A percentile compares a stretch with the other conserved stretches of the same genome.
Evolutionary conservation across 2,113 vertebrate species (phyloP).

Genomic region (Chaetops frenatus): DNA sequence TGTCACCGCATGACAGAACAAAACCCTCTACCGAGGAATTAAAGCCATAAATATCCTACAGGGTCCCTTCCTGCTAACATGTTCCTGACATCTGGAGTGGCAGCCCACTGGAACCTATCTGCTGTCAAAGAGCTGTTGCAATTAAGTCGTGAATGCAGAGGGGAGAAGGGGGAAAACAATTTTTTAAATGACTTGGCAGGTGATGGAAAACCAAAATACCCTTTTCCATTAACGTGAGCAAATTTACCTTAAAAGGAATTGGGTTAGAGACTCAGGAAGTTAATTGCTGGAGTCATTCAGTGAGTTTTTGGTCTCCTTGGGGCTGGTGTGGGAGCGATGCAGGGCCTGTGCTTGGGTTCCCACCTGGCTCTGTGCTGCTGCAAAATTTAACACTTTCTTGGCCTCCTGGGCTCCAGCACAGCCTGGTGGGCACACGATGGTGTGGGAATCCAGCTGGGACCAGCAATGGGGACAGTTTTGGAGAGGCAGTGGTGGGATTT

Average conservation of each 20-base stretch:
- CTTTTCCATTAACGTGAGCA: constrained; percentile 30
- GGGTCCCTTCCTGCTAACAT: constrained; percentile 53
- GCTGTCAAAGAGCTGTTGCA: constrained; percentile 44
- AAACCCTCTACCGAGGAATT: constrained; percentile 70
- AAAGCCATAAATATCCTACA: constrained; percentile 69
- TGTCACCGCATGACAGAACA: constrained; percentile 64
- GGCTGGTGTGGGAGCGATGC: neutral
- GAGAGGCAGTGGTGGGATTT: neutral
- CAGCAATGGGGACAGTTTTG: rapidly evolving
- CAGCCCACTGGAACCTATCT: constrained; percentile 56
- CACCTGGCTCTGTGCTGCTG: neutral
- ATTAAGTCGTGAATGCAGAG: constrained; percentile 45
- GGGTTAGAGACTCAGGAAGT: constrained; percentile 45
- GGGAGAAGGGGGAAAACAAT: constrained; percentile 30
- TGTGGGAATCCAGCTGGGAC: rapidly evolving
- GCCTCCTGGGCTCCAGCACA: neutral
- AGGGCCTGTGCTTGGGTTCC: constrained; percentile 16
- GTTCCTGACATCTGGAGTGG: constrained; percentile 72
- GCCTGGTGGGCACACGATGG: neutral
- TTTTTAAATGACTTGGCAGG: constrained; percentile 50
- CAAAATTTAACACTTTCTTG: neutral
- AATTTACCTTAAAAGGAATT: constrained; percentile 62
- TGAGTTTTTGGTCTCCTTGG: constrained; percentile 4
- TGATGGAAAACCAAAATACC: constrained; percentile 51
- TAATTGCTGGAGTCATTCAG: constrained; percentile 55